Percentiles rank a stretch among this genome's conserved stretches.
phyloP scores from a whole-genome alignment of 2,113 vertebrate genomes.

The Bujurquina vittata region DNA sequence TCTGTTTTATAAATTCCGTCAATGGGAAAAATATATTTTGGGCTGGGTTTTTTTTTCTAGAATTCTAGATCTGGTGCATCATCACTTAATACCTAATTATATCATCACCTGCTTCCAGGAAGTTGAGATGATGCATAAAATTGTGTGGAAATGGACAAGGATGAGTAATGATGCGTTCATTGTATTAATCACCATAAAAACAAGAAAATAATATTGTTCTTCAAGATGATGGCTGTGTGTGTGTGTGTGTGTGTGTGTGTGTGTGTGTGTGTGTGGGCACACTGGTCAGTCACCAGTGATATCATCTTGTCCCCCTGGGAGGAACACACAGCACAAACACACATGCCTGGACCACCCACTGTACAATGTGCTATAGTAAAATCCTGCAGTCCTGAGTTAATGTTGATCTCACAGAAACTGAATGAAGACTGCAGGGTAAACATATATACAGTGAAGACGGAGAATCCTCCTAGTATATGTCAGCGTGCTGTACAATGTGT shows the following conservation, averaged over 20 bases:
- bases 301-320: constrained; percentile 10
- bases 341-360: constrained; percentile 21
- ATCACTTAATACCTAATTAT: constrained; percentile 25
- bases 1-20: neutral
- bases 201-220: constrained; percentile 10
- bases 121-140: constrained; percentile 30
- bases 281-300: constrained; percentile 23
- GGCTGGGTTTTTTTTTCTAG: neutral
- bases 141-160: constrained; percentile 4
- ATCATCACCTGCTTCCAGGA: constrained; percentile 52
- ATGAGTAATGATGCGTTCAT: constrained; percentile 49
- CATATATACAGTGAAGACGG: neutral
- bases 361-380: constrained; percentile 4
- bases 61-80: constrained; percentile 24
- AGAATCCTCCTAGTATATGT: too few species aligned
- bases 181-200: constrained; percentile 1
- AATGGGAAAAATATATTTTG: too few species aligned
- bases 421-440: neutral
- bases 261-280: neutral
- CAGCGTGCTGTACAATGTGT: neutral
- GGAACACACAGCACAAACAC: neutral
- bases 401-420: neutral
- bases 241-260: neutral
- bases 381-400: neutral
- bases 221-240: constrained; percentile 13